Percentiles rank a stretch among this genome's conserved stretches.
Evolutionary conservation across 1,140 invertebrate genomes (phyloP).

Genomic region (Neodiprion virginianus): DNA sequence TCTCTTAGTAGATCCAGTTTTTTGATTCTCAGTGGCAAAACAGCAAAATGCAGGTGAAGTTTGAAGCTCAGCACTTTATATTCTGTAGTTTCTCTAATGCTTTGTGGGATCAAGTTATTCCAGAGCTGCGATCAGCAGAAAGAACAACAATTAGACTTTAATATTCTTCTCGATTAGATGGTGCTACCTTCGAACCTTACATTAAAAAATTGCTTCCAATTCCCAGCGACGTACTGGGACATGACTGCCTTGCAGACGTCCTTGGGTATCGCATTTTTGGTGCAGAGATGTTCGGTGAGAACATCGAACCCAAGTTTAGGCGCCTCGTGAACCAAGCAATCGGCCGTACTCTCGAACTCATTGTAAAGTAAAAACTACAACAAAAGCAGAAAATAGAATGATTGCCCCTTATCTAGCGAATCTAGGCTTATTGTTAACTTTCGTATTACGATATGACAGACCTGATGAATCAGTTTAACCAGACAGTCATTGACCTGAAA

Average conservation of each 20-base stretch:
- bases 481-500: slow-evolving; percentile 12
- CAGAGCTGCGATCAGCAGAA: slow-evolving; percentile 33
- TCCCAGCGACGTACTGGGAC: slow-evolving; percentile 26
- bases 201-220: slow-evolving; percentile 40
- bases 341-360: slow-evolving; percentile 35
- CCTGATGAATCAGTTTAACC: slow-evolving; percentile 9
- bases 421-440: background rate
- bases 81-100: slow-evolving; percentile 30
- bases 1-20: slow-evolving; percentile 18
- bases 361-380: slow-evolving; percentile 35
- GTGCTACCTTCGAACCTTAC: slow-evolving; percentile 20
- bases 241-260: slow-evolving; percentile 25
- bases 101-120: slow-evolving; percentile 31
- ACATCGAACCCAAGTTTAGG: slow-evolving; percentile 28
- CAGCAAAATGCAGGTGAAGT: slow-evolving; percentile 40
- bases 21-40: slow-evolving; percentile 34
- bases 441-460: background rate
- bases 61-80: slow-evolving; percentile 42
- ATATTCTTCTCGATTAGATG: background rate
- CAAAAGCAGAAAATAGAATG: background rate
- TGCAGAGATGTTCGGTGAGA: slow-evolving; percentile 14
- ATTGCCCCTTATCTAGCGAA: too few species aligned
- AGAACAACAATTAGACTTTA: slow-evolving; percentile 1
- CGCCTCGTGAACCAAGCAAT: slow-evolving; percentile 33
- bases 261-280: background rate